Base-by-base conservation (phyloP, 2,797 vertebrate species). In the Gadopsis bispinosus region DNA sequence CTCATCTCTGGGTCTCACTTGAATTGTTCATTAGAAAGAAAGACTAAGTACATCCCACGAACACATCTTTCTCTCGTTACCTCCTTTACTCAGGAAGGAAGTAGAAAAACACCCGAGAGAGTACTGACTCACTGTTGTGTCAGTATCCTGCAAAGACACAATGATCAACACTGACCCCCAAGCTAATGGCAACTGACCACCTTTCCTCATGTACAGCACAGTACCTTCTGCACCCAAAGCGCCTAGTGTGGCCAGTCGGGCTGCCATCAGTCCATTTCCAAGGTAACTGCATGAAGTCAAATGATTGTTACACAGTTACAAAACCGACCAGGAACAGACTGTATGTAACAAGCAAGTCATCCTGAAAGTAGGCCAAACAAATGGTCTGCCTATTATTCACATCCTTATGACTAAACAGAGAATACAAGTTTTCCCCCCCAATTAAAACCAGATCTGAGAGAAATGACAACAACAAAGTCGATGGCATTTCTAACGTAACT, bases 251-350 rank as follows among this genome's bases (percentile, higher is more conserved):
- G 96, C 96, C 58, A 99, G 94, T 55, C 98, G 96, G 56, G 97
- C 98, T 31, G 96, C 95, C 96, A 98, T 99, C 84, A 99, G 94
- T 80, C 98, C 98, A 83, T 97, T 96, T 72, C 97, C 97, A 74
- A 99, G 93, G 93, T 99, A 99, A 94, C 98, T 99, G 94, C n/a
- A 68, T 0, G 67, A 50, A 73, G 26, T 43, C 33, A 77, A 54
- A 80, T 10, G 29, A 76, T 71, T 68, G 50, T 75, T 56, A 66
- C 1, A 41, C 37, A 3, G 47, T 80, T 70, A 69, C 6, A 64
- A 70, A 86, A 78, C 9, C 19, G 59, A 70, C 4, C 19, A 56
- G 50, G 29, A 56, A 77, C 58, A 73, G 69, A 80, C 26, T 61
- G 67, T 13, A 48, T 51, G 31, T 64, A 62, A 66, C 48, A 79